A percentile compares a stretch with the other conserved stretches of the same genome.
Conservation (phyloP, 2,113 vertebrate species). For the Gymnogyps californianus region DNA sequence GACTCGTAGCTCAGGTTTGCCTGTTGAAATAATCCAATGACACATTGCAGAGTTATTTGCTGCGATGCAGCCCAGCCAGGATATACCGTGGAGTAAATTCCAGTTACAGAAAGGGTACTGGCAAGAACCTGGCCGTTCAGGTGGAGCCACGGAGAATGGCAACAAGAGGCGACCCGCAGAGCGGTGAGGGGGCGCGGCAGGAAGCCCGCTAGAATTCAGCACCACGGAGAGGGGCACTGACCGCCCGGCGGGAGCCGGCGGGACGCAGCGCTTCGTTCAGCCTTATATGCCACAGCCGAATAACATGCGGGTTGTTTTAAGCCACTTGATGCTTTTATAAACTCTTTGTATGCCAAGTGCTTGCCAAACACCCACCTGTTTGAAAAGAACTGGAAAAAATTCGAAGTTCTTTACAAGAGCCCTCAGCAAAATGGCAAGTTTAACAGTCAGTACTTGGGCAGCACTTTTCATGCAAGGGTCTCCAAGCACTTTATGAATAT, state of each 20-base stretch:
- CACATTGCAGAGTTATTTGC: neutral
- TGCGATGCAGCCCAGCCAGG: neutral
- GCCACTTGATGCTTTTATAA: neutral
- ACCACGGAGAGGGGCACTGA: slow-evolving; percentile 6
- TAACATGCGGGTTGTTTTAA: neutral
- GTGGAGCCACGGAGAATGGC: neutral
- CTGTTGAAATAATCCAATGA: neutral
- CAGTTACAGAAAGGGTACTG: neutral
- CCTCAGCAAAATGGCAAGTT: slow-evolving; percentile 17
- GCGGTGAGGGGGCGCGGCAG: neutral
- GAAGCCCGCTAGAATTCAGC: neutral
- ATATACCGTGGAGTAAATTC: neutral
- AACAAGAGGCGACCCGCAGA: neutral
- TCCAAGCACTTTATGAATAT: slow-evolving; percentile 6
- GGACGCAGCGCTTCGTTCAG: neutral
- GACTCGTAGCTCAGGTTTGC: neutral
- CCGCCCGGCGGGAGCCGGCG: no score
- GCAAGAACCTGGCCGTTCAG: neutral
- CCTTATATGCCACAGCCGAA: neutral
- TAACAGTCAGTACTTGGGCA: neutral
- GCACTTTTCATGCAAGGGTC: neutral
- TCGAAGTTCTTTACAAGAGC: neutral
- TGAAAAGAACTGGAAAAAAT: neutral
- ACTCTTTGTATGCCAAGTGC: neutral
- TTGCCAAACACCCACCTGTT: neutral